Percentiles rank a stretch among this genome's conserved stretches.
Conservation (phyloP, 2,113 vertebrate species). For the Rhizomys pruinosus region DNA sequence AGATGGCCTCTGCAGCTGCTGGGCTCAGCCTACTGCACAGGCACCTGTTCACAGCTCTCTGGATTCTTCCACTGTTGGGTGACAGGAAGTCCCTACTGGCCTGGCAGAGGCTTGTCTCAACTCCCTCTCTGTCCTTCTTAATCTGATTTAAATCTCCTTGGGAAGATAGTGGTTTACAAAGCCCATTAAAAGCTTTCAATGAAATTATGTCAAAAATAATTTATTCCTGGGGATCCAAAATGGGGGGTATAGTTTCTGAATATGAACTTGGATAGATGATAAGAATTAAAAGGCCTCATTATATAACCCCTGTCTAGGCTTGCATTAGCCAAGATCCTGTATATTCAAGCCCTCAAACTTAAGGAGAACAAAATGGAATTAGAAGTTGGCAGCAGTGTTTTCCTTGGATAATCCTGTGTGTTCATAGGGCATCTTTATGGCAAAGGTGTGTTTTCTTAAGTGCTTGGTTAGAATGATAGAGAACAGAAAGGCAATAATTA, state of each 20-base stretch:
- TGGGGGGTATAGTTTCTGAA: background rate
- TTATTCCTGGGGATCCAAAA: conserved; percentile 38
- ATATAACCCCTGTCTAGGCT: background rate
- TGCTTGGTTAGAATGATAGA: background rate
- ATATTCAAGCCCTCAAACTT: conserved; percentile 30
- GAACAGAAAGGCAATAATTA: conserved; percentile 10
- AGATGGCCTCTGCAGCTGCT: background rate
- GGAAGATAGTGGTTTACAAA: conserved; percentile 32
- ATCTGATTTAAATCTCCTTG: background rate
- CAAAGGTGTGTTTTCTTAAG: background rate
- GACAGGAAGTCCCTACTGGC: background rate
- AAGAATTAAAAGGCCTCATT: background rate
- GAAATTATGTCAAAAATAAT: conserved; percentile 16
- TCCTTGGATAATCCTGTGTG: background rate
- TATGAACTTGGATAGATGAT: background rate
- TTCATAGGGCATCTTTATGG: conserved; percentile 6
- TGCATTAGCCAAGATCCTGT: background rate
- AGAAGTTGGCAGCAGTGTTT: conserved; percentile 17
- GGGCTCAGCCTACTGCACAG: background rate
- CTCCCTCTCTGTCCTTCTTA: background rate
- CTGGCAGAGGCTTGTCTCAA: background rate
- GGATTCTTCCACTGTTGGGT: background rate
- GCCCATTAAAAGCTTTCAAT: conserved; percentile 2
- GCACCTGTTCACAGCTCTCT: background rate
- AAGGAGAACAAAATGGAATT: conserved; percentile 11